A percentile compares a stretch with the other conserved stretches of the same genome.
Conservation (phyloP, 2,888 invertebrate species). For the Brenthis hecate region DNA sequence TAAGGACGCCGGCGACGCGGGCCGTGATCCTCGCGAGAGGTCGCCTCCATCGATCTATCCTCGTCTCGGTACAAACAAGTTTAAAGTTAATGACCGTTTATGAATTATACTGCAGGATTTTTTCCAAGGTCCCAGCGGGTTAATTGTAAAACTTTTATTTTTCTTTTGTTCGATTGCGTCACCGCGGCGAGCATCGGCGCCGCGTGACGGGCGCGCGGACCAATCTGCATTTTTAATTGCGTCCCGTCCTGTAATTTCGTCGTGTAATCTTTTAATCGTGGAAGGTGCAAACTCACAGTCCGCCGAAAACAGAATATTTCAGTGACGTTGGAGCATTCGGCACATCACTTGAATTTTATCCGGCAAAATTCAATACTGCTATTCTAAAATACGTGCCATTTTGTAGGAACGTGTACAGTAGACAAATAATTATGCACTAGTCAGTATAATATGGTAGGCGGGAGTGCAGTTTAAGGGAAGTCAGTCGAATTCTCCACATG, state of each 20-base stretch:
- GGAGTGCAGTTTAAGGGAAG: slow-evolving; percentile 8
- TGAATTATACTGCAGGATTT: slow-evolving; percentile 36
- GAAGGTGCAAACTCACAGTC: slow-evolving; percentile 21
- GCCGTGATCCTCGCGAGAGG: slow-evolving; percentile 38
- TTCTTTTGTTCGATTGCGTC: slow-evolving; percentile 37
- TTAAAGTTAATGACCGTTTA: slow-evolving; percentile 43
- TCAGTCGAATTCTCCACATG: slow-evolving; percentile 20
- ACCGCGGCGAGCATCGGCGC: slow-evolving; percentile 22
- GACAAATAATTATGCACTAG: neutral
- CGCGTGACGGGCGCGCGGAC: slow-evolving; percentile 6
- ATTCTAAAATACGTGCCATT: neutral
- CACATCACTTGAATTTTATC: slow-evolving; percentile 1
- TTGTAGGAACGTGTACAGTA: neutral
- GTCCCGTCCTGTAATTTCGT: slow-evolving; percentile 26
- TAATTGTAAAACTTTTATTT: slow-evolving; percentile 37
- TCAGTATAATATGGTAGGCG: slow-evolving; percentile 5
- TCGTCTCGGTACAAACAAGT: slow-evolving; percentile 37
- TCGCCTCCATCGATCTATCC: slow-evolving; percentile 36
- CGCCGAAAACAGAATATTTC: slow-evolving; percentile 6
- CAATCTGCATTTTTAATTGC: slow-evolving; percentile 34
- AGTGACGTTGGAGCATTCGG: neutral
- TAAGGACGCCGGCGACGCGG: slow-evolving; percentile 23
- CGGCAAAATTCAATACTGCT: neutral
- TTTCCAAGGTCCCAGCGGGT: slow-evolving; percentile 36
- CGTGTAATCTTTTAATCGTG: slow-evolving; percentile 30